Percentiles rank a stretch among this genome's conserved stretches.
phyloP scores from a whole-genome alignment of 2,888 invertebrate genomes.

The Standfussiana lucernea region DNA sequence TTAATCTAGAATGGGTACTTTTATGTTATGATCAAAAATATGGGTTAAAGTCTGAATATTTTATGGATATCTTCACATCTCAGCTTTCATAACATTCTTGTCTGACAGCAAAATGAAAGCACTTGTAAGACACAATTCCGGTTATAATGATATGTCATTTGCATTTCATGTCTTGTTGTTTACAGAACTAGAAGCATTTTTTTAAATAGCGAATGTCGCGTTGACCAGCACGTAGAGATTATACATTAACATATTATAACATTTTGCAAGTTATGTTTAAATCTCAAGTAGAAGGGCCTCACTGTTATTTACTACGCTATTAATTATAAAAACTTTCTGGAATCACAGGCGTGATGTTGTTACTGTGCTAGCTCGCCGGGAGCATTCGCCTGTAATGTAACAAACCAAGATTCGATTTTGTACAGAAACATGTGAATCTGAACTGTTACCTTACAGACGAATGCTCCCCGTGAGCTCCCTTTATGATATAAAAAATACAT shows the following conservation, averaged over 20 bases:
- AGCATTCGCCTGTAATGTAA: background rate
- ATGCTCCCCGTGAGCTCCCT: background rate
- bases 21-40: slow-evolving; percentile 9
- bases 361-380: no score
- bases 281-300: background rate
- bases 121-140: background rate
- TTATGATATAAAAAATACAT: background rate
- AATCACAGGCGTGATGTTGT: no score
- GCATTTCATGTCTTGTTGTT: background rate
- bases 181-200: background rate
- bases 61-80: background rate
- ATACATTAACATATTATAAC: background rate
- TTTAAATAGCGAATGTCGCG: background rate
- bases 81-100: background rate
- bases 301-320: no score
- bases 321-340: no score
- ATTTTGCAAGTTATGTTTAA: background rate
- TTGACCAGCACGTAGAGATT: background rate
- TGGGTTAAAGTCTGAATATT: background rate
- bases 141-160: background rate
- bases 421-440: background rate
- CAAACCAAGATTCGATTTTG: background rate
- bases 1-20: slow-evolving; percentile 16
- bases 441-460: background rate
- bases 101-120: background rate